These are phyloP conservation scores for Emmelina monodactyla DNA, from an alignment of 2,888 invertebrate species.

Conservation along the genomic window DNA sequence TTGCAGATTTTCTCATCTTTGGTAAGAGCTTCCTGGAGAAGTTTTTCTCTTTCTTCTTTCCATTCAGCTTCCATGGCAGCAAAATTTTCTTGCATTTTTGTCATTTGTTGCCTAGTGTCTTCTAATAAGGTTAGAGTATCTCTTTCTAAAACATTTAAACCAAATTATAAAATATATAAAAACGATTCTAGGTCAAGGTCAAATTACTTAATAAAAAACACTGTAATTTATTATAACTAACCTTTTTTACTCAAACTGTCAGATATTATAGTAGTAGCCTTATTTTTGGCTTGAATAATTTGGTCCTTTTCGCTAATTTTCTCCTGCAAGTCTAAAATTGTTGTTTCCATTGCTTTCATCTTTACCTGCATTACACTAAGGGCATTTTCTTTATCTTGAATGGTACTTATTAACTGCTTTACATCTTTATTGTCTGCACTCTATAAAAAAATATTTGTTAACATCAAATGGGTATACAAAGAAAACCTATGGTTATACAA, in stretches of 20 bases:
- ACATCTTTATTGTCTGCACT: constrained; percentile 40
- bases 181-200: too few species aligned
- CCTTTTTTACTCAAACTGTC: constrained; percentile 74
- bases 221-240: too few species aligned
- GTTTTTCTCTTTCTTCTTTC: constrained; percentile 70
- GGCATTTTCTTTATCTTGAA: constrained; percentile 63
- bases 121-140: constrained; percentile 76
- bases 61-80: constrained; percentile 73
- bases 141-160: constrained; percentile 69
- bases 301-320: constrained; percentile 83
- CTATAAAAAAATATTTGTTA: constrained; percentile 21
- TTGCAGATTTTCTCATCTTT: constrained; percentile 63
- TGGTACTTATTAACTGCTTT: constrained; percentile 68
- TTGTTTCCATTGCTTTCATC: constrained; percentile 73
- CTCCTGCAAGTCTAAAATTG: constrained; percentile 83
- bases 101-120: constrained; percentile 82
- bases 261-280: constrained; percentile 78
- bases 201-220: too few species aligned
- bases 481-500: too few species aligned
- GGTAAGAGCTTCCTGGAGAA: constrained; percentile 61
- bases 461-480: too few species aligned
- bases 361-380: constrained; percentile 50
- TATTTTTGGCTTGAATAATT: constrained; percentile 81
- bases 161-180: constrained; percentile 10
- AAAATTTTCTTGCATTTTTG: constrained; percentile 81